Percentiles rank a stretch among this genome's conserved stretches.
These are phyloP conservation scores for Scleropages formosus DNA, from an alignment of 2,797 vertebrate genomes.

Conservation along the genomic window DNA sequence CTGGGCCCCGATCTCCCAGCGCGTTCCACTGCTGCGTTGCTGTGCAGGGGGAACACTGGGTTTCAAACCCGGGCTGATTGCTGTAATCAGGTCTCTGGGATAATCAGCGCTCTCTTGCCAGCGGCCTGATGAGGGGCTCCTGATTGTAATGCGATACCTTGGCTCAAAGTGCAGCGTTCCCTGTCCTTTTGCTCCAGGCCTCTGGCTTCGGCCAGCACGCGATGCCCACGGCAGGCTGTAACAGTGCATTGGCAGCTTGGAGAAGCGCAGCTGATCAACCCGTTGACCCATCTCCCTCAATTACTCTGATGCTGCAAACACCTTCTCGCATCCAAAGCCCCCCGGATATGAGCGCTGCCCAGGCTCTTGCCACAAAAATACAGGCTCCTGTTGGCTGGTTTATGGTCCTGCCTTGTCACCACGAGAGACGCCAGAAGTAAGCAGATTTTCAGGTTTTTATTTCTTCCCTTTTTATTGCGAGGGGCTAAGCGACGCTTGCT, in stretches of 20 bases:
- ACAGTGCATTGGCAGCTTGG: not conserved
- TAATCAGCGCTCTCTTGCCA: constrained; percentile 80
- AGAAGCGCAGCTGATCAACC: too few species aligned
- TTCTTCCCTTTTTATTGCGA: constrained; percentile 26
- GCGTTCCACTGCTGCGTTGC: not conserved
- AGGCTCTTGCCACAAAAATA: too few species aligned
- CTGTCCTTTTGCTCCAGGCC: not conserved
- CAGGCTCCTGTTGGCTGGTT: too few species aligned
- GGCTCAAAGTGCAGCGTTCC: not conserved
- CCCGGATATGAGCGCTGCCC: too few species aligned
- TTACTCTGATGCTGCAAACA: not conserved
- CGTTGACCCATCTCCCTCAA: not conserved
- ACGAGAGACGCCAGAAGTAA: constrained; percentile 45
- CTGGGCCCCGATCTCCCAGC: not conserved
- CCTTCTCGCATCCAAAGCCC: too few species aligned
- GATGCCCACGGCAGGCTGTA: not conserved
- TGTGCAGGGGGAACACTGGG: not conserved
- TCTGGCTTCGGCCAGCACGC: not conserved
- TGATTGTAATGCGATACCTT: constrained; percentile 71
- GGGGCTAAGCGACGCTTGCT: constrained; percentile 76
- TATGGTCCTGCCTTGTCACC: not conserved
- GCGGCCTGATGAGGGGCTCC: constrained; percentile 67
- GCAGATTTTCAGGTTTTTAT: constrained; percentile 5
- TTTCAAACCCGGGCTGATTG: constrained; percentile 64
- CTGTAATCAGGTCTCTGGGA: constrained; percentile 74